A percentile compares a stretch with the other conserved stretches of the same genome.
phyloP scores from a whole-genome alignment of 2,888 invertebrate species.

The Eupithecia pulchellata region DNA sequence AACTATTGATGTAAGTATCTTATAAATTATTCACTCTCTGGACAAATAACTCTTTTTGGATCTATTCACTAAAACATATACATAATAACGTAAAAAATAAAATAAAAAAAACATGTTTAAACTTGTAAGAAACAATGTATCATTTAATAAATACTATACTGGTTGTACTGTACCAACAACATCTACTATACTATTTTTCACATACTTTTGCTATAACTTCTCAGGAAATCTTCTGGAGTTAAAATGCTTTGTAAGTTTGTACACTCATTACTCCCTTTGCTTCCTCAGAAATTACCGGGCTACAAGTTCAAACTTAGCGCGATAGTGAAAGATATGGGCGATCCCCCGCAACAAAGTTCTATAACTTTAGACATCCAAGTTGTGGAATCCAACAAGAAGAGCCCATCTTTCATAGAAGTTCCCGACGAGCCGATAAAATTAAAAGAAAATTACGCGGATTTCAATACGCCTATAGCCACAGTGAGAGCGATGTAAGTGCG shows the following conservation, averaged over 20 bases:
- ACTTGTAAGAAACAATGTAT: not conserved
- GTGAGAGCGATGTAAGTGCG: slow-evolving; percentile 88
- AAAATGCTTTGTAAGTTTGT: slow-evolving; percentile 4
- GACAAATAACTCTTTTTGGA: not conserved
- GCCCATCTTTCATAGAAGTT: slow-evolving; percentile 89
- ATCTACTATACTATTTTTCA: not conserved
- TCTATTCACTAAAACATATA: not conserved
- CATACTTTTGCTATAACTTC: not conserved
- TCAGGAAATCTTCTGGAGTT: not conserved
- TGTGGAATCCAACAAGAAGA: slow-evolving; percentile 94
- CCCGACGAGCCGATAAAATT: slow-evolving; percentile 87
- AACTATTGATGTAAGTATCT: slow-evolving; percentile 85
- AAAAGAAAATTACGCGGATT: slow-evolving; percentile 91
- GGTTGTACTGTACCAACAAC: too few species aligned
- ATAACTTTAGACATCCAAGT: slow-evolving; percentile 94
- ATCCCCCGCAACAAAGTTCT: slow-evolving; percentile 86
- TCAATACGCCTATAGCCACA: slow-evolving; percentile 88
- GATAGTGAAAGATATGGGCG: slow-evolving; percentile 91
- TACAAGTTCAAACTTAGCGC: slow-evolving; percentile 90
- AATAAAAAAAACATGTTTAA: too few species aligned
- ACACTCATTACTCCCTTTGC: slow-evolving; percentile 40
- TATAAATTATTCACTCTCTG: not conserved
- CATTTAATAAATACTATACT: not conserved
- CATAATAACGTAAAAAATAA: too few species aligned
- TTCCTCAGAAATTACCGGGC: slow-evolving; percentile 85